Percentiles rank a stretch among this genome's conserved stretches.
These are phyloP conservation scores for Eumerus sabulonum DNA, from an alignment of 2,888 invertebrate genomes.

Conservation along the genomic window DNA sequence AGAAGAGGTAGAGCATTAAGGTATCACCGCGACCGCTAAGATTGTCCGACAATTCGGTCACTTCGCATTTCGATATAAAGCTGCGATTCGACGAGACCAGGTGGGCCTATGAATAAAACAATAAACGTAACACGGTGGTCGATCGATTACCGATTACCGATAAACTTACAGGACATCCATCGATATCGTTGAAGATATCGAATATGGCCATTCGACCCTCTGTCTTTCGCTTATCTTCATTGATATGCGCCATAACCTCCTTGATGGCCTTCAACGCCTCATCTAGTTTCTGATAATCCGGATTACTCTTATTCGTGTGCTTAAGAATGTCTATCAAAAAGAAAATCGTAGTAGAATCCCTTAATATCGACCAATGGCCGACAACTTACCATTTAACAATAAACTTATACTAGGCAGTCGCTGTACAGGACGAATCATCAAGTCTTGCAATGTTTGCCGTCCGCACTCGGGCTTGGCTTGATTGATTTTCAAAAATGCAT, in stretches of 20 bases:
- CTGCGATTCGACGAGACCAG: conserved; percentile 95
- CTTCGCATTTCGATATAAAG: conserved; percentile 93
- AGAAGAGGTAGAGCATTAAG: conserved; percentile 94
- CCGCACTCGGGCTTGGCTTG: conserved; percentile 97
- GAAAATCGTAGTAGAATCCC: neutral
- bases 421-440: conserved; percentile 98
- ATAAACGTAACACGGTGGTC: neutral
- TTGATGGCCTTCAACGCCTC: conserved; percentile 92
- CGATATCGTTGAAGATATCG: conserved; percentile 98
- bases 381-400: conserved; percentile 89
- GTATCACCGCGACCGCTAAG: conserved; percentile 92
- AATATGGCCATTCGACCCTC: conserved; percentile 98
- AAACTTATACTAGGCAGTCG: conserved; percentile 97
- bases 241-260: conserved; percentile 97
- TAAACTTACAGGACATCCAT: conserved; percentile 93
- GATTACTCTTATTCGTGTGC: conserved; percentile 91
- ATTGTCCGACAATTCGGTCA: conserved; percentile 90
- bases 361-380: neutral
- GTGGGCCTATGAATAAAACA: conserved; percentile 83
- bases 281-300: conserved; percentile 91
- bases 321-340: conserved; percentile 90
- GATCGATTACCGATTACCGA: neutral
- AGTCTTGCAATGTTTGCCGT: conserved; percentile 95
- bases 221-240: conserved; percentile 97
- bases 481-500: conserved; percentile 98